A percentile compares a stretch with the other conserved stretches of the same genome.
phyloP scores from a whole-genome alignment of 2,888 invertebrate genomes.

The Strigamia crassipes region DNA sequence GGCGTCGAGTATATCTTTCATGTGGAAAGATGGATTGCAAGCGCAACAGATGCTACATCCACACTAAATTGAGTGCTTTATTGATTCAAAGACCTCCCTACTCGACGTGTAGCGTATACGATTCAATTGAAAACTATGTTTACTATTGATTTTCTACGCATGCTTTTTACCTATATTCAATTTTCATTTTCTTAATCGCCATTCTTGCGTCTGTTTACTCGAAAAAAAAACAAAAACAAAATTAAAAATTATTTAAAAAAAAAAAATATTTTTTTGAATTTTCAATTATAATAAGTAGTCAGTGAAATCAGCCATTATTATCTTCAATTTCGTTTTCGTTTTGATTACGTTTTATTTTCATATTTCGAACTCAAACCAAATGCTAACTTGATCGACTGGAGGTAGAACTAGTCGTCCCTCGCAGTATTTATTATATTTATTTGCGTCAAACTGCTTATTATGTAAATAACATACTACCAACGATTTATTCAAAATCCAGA shows the following conservation, averaged over 20 bases:
- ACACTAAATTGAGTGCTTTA: slow-evolving; percentile 38
- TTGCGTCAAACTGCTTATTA: too few relatives aligned
- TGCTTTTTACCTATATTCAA: neutral
- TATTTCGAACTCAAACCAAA: too few relatives aligned
- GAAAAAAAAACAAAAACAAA: neutral
- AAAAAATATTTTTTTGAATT: too few relatives aligned
- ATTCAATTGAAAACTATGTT: slow-evolving; percentile 29
- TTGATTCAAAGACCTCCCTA: slow-evolving; percentile 14
- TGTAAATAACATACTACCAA: too few relatives aligned
- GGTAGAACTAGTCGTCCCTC: too few relatives aligned
- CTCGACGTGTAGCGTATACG: neutral
- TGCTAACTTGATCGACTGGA: too few relatives aligned
- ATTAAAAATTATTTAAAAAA: too few relatives aligned
- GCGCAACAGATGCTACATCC: slow-evolving; percentile 24
- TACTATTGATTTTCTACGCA: slow-evolving; percentile 19
- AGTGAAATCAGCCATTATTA: too few relatives aligned
- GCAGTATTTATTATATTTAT: too few relatives aligned
- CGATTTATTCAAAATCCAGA: neutral
- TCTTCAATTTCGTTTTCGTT: too few relatives aligned
- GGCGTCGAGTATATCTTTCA: neutral
- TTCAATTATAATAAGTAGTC: too few relatives aligned
- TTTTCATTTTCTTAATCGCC: neutral
- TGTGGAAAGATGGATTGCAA: slow-evolving; percentile 33
- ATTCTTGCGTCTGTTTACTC: neutral
- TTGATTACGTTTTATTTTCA: too few relatives aligned